phyloP scores from a whole-genome alignment of 2,113 vertebrate genomes.

The Pedionomus torquatus region DNA sequence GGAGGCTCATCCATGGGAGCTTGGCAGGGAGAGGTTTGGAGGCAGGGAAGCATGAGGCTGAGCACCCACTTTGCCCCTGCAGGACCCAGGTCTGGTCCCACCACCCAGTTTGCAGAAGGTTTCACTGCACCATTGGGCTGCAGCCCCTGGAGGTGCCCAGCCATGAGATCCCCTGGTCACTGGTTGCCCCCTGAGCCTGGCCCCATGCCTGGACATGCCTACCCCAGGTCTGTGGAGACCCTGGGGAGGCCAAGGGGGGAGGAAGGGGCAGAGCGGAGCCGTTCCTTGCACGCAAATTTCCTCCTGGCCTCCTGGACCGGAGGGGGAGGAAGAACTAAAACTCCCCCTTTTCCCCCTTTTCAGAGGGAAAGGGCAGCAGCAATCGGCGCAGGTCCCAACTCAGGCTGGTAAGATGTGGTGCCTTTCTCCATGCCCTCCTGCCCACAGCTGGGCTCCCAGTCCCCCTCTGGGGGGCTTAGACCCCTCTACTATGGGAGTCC shows the following conservation, averaged over 20 bases:
- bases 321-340: slow-evolving; percentile 18
- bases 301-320: background rate
- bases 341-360: slow-evolving; percentile 63
- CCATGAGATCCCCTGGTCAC: background rate
- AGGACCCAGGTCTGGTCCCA: background rate
- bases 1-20: accelerated
- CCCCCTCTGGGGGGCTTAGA: accelerated
- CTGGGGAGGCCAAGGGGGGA: background rate
- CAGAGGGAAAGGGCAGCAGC: background rate
- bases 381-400: background rate
- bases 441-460: background rate
- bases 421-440: background rate
- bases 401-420: background rate
- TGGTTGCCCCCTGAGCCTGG: background rate
- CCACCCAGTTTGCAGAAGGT: background rate
- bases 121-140: background rate
- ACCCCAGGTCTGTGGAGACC: background rate
- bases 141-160: background rate
- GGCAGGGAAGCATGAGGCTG: background rate
- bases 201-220: background rate
- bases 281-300: background rate
- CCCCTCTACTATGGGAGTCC: accelerated
- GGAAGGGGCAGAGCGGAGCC: background rate
- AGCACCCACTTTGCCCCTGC: background rate
- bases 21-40: accelerated